These are phyloP conservation scores for Bimastos eiseni DNA, from an alignment of 2,888 invertebrate genomes.

Conservation along the genomic window DNA sequence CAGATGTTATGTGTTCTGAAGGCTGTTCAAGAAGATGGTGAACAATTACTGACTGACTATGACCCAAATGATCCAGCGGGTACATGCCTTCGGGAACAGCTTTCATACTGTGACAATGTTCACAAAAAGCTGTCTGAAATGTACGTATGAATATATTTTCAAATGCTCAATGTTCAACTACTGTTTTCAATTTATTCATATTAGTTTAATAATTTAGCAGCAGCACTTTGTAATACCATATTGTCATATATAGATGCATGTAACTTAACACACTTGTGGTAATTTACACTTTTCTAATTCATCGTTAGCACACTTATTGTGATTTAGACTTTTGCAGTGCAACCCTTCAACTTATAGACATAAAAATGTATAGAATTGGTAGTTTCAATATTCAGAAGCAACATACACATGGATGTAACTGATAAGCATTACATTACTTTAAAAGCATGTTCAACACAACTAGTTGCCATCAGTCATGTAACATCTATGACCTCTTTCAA, in stretches of 20 bases:
- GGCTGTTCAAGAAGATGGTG: constrained; percentile 20
- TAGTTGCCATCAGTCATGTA: background rate
- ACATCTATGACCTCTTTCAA: background rate
- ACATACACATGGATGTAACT: too few relatives aligned
- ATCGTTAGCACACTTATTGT: too few relatives aligned
- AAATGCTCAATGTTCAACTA: background rate
- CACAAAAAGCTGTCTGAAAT: constrained; percentile 22
- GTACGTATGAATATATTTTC: constrained; percentile 1
- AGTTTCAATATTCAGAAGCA: too few relatives aligned
- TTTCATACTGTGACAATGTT: constrained; percentile 19
- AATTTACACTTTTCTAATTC: too few relatives aligned
- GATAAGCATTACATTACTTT: too few relatives aligned
- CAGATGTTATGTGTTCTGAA: constrained; percentile 14
- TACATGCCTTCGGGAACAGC: constrained; percentile 1
- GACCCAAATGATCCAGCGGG: constrained; percentile 17
- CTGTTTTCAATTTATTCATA: background rate
- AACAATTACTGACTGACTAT: constrained; percentile 1
- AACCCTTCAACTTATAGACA: too few relatives aligned
- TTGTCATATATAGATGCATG: background rate
- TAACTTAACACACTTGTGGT: background rate
- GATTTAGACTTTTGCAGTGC: too few relatives aligned
- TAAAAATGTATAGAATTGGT: too few relatives aligned
- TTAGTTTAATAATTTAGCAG: background rate
- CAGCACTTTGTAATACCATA: background rate
- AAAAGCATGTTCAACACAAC: background rate